These are phyloP conservation scores for Mesaphorura yosii DNA, from an alignment of 1,140 invertebrate species.

Conservation along the genomic window DNA sequence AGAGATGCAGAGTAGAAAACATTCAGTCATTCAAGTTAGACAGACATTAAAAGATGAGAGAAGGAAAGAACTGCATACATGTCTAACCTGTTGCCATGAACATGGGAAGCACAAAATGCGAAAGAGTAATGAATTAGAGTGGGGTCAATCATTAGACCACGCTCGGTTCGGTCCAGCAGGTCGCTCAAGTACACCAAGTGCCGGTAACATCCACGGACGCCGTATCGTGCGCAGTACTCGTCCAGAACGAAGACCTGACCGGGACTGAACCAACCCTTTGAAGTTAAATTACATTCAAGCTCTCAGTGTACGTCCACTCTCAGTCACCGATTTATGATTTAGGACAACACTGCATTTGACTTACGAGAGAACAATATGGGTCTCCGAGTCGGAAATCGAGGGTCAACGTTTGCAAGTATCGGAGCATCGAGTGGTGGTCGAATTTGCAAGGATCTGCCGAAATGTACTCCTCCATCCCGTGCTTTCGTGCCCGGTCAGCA, in stretches of 20 bases:
- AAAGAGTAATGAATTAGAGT: conserved; percentile 97
- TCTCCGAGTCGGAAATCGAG: conserved; percentile 92
- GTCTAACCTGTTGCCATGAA: conserved; percentile 84
- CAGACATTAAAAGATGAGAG: conserved; percentile 21
- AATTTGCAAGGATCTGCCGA: conserved; percentile 95
- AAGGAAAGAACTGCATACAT: conserved; percentile 29
- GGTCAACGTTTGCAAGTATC: conserved; percentile 78
- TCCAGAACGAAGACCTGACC: conserved; percentile 97
- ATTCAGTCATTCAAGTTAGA: conserved; percentile 21
- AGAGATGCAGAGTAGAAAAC: conserved; percentile 17
- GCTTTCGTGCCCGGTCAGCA: conserved; percentile 90
- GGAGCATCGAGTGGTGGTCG: conserved; percentile 86
- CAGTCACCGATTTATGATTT: background rate
- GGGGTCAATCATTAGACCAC: conserved; percentile 91
- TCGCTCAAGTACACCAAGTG: conserved; percentile 94
- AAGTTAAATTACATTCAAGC: conserved; percentile 25
- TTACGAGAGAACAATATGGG: conserved; percentile 90
- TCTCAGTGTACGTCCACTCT: background rate
- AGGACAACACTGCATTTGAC: conserved; percentile 11
- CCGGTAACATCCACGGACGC: conserved; percentile 89
- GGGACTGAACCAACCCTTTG: conserved; percentile 96
- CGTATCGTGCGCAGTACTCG: conserved; percentile 96
- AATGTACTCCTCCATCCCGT: conserved; percentile 98
- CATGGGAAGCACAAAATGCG: conserved; percentile 97
- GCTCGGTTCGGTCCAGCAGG: conserved; percentile 87